Percentiles rank a stretch among this genome's conserved stretches.
Conservation (phyloP, 2,888 invertebrate genomes). For the Eupithecia centaureata region DNA sequence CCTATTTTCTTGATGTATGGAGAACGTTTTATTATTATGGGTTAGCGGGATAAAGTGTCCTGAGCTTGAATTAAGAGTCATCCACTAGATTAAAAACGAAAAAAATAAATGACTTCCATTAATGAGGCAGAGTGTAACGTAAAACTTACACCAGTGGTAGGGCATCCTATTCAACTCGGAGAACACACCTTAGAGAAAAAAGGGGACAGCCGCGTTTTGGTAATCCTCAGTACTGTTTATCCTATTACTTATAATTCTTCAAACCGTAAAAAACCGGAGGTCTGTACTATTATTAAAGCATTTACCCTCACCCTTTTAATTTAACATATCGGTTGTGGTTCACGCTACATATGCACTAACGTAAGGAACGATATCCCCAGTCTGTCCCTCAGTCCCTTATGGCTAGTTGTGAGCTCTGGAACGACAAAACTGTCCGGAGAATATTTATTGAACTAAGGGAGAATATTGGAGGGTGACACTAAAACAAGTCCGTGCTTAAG, state of each 20-base stretch:
- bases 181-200: background rate
- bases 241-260: background rate
- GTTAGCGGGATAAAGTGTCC: constrained; percentile 32
- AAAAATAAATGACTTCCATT: constrained; percentile 45
- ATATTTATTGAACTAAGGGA: constrained; percentile 43
- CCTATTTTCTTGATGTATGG: constrained; percentile 38
- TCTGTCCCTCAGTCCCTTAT: constrained; percentile 57
- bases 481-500: constrained; percentile 32
- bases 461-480: constrained; percentile 44
- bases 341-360: constrained; percentile 61
- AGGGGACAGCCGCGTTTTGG: background rate
- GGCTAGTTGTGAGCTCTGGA: constrained; percentile 43
- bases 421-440: constrained; percentile 34
- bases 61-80: constrained; percentile 45
- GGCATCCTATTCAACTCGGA: background rate
- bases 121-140: constrained; percentile 38
- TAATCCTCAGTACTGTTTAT: background rate
- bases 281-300: background rate
- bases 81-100: constrained; percentile 44
- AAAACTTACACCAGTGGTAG: constrained; percentile 4
- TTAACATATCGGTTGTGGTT: constrained; percentile 55
- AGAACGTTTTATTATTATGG: constrained; percentile 44
- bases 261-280: background rate
- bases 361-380: constrained; percentile 57
- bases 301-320: constrained; percentile 44